These are phyloP conservation scores for Cyanoderma ruficeps DNA, from an alignment of 2,113 vertebrate species.

Conservation along the genomic window DNA sequence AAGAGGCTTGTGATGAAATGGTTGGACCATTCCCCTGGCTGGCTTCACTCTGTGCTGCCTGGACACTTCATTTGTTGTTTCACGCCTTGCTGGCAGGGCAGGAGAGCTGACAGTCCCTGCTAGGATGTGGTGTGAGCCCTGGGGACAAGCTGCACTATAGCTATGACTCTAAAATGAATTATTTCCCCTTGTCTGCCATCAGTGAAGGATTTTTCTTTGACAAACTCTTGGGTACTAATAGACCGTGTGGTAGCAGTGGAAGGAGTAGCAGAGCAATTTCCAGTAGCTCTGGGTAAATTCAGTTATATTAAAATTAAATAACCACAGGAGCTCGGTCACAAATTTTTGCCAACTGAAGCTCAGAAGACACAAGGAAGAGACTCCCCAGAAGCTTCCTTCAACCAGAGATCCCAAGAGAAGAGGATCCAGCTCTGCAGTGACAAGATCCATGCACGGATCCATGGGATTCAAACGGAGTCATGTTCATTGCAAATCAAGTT, in stretches of 20 bases:
- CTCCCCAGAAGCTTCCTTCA: neutral
- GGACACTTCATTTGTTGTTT: neutral
- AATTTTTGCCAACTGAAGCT: neutral
- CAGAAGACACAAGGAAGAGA: neutral
- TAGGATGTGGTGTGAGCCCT: neutral
- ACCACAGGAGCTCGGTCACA: neutral
- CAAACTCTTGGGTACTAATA: neutral
- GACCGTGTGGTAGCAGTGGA: neutral
- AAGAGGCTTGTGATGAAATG: neutral
- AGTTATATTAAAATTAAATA: neutral
- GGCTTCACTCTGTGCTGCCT: neutral
- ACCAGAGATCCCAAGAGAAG: neutral
- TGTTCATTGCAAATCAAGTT: neutral
- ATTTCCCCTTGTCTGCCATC: neutral
- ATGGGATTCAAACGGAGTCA: neutral
- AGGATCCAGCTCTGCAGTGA: neutral
- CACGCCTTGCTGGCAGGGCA: neutral
- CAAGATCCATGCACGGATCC: neutral
- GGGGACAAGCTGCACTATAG: neutral
- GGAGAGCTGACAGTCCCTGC: neutral
- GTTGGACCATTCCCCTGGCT: neutral
- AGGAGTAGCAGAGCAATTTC: neutral
- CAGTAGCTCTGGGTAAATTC: neutral
- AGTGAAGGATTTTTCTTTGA: neutral
- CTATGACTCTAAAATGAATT: fast-evolving